A percentile compares a stretch with the other conserved stretches of the same genome.
Evolutionary conservation across 2,797 vertebrate species (phyloP).

Genomic region (Micropoecilia bifurca): DNA sequence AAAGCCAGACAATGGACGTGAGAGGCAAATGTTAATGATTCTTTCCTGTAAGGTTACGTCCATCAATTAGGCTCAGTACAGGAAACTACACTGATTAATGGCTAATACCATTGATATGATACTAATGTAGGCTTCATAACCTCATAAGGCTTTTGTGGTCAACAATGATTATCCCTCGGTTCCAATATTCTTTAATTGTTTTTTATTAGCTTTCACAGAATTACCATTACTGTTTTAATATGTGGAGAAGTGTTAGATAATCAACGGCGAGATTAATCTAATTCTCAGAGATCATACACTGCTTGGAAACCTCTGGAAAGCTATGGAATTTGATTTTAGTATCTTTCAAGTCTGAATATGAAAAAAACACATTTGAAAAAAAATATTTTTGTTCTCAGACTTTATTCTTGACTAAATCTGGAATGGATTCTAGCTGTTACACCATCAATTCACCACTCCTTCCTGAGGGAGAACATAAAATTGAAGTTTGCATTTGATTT

Average conservation of each 20-base stretch:
- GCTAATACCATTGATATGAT: not conserved
- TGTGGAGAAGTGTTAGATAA: not conserved
- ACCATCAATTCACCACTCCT: not conserved
- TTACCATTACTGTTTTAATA: not conserved
- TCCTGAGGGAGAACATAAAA: not conserved
- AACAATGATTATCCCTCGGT: slow-evolving; percentile 3
- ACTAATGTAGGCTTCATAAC: not conserved
- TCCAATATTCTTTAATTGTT: not conserved
- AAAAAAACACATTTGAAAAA: not conserved
- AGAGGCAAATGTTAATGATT: slow-evolving; percentile 22
- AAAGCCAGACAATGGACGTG: slow-evolving; percentile 55
- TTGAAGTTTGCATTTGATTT: not conserved
- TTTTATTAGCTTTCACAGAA: not conserved
- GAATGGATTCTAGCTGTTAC: not conserved
- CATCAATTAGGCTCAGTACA: slow-evolving; percentile 15
- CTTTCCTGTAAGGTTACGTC: slow-evolving; percentile 40
- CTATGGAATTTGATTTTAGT: not conserved
- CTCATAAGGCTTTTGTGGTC: not conserved
- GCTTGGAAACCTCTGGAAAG: not conserved
- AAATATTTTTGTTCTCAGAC: not conserved
- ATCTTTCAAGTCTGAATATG: not conserved
- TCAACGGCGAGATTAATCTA: slow-evolving; percentile 11
- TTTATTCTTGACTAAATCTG: not conserved
- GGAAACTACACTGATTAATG: not conserved
- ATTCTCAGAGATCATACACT: not conserved